Evolutionary conservation across 92 coral and sea anemone genomes (phyloP).

Genomic region (Zoanthus gigantus): DNA sequence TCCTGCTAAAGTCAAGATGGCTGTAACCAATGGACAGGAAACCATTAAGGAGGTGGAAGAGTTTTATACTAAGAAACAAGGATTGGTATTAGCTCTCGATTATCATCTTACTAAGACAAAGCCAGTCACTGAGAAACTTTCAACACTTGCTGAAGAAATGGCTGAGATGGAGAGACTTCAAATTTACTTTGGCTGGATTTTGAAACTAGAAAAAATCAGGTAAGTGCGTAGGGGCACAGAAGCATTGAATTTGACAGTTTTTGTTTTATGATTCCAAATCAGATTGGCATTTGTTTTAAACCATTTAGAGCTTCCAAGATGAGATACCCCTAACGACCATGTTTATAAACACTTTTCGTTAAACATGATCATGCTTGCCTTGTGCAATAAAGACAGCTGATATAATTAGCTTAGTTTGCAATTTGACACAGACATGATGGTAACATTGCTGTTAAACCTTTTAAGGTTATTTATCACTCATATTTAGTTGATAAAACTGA

Average conservation of each 20-base stretch:
- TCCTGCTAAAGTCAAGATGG: constrained; percentile 74
- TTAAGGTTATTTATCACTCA: too few species aligned
- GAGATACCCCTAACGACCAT: too few species aligned
- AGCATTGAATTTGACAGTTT: neutral
- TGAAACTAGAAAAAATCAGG: constrained; percentile 88
- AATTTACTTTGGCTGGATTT: constrained; percentile 89
- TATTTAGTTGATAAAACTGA: too few species aligned
- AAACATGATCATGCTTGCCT: too few species aligned
- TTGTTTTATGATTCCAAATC: neutral
- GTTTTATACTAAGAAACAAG: constrained; percentile 51
- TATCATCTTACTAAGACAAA: constrained; percentile 63
- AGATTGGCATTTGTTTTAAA: too few species aligned
- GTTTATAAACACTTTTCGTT: too few species aligned
- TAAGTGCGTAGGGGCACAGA: neutral
- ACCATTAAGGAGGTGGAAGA: constrained; percentile 62
- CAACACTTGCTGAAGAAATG: constrained; percentile 72
- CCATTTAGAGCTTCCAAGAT: too few species aligned
- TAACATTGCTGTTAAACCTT: too few species aligned
- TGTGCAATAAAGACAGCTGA: too few species aligned
- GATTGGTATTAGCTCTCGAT: constrained; percentile 55
- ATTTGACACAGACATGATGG: too few species aligned
- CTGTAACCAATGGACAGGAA: constrained; percentile 68
- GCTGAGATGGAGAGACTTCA: constrained; percentile 87
- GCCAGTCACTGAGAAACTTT: constrained; percentile 70
- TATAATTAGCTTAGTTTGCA: too few species aligned